Evolutionary conservation across 2,888 invertebrate species (phyloP).

Genomic region (Apotomis capreana): DNA sequence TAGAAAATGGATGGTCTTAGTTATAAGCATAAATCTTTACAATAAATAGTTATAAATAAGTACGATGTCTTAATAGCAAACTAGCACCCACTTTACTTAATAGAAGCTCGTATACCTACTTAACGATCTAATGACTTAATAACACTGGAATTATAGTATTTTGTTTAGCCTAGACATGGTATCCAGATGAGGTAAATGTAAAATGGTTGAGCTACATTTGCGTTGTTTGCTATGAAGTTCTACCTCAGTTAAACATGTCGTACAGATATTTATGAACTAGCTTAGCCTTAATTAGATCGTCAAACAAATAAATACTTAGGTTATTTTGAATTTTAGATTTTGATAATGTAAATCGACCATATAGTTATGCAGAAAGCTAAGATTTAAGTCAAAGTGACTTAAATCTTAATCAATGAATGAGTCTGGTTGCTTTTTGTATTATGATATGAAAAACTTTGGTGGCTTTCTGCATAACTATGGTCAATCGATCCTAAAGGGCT

Average conservation of each 20-base stretch:
- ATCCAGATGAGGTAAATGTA: background rate
- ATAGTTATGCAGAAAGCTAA: no score
- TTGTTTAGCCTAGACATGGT: slow-evolving; percentile 18
- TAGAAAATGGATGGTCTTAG: background rate
- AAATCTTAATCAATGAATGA: no score
- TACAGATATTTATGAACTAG: background rate
- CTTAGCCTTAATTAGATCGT: background rate
- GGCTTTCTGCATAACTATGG: no score
- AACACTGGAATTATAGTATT: slow-evolving; percentile 21
- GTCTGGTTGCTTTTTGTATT: no score
- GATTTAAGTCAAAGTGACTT: no score
- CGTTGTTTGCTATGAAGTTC: background rate
- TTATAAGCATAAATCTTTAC: background rate
- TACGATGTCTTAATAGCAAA: background rate
- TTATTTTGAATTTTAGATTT: slow-evolving; percentile 2
- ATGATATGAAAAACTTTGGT: no score
- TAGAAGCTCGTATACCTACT: slow-evolving; percentile 21
- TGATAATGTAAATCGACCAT: no score
- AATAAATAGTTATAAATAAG: background rate
- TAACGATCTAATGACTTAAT: slow-evolving; percentile 35
- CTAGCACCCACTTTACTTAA: slow-evolving; percentile 29
- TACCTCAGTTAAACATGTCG: no score
- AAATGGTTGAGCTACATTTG: background rate
- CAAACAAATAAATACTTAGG: slow-evolving; percentile 2
- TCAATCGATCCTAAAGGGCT: no score